A percentile compares a stretch with the other conserved stretches of the same genome.
These are phyloP conservation scores for Aelia acuminata DNA, from an alignment of 2,888 invertebrate species.

Conservation along the genomic window DNA sequence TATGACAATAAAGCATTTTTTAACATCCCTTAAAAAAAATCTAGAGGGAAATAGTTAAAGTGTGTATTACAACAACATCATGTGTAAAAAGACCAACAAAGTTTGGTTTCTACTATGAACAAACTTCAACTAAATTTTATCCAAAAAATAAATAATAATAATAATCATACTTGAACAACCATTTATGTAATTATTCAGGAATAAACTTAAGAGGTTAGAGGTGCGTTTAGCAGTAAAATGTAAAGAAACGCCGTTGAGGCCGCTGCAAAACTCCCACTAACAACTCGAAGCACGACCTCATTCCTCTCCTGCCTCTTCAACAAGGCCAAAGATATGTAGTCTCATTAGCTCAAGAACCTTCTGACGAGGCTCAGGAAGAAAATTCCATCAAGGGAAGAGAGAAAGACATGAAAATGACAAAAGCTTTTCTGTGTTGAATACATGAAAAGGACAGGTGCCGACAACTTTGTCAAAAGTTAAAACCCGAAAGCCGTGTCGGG, in stretches of 20 bases:
- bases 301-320: neutral
- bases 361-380: neutral
- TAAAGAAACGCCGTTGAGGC: neutral
- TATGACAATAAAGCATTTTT: no score
- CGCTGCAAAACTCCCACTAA: neutral
- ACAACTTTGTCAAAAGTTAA: constrained; percentile 36
- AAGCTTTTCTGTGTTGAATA: constrained; percentile 30
- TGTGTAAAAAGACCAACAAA: no score
- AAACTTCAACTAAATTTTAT: no score
- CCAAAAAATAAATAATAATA: no score
- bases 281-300: neutral
- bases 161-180: no score
- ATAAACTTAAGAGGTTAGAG: no score
- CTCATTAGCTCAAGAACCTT: neutral
- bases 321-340: neutral
- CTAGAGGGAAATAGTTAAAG: no score
- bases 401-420: constrained; percentile 22
- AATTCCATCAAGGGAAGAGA: neutral
- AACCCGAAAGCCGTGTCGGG: neutral
- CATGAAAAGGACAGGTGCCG: neutral
- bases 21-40: no score
- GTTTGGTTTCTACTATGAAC: no score
- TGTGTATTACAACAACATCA: no score
- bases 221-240: no score
- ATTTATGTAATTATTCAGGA: no score